Conservation (phyloP, 2,113 vertebrate genomes). For the Hystrix cristata region DNA sequence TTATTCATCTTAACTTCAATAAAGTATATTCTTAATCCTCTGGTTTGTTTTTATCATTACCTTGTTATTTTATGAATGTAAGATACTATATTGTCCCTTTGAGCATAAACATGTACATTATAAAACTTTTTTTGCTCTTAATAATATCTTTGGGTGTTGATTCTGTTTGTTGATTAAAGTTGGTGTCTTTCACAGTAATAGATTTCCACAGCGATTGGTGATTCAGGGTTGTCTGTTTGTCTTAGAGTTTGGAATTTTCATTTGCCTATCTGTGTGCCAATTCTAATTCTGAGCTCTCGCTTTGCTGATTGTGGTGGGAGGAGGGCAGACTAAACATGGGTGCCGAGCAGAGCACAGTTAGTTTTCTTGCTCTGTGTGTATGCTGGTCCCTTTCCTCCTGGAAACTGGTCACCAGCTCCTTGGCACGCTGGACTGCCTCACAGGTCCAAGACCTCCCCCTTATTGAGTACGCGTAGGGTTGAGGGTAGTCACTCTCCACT, state of each 20-base stretch:
- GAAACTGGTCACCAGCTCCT: not conserved
- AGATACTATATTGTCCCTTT: not conserved
- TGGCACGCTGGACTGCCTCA: not conserved
- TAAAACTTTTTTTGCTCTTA: not conserved
- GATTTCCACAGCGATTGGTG: not conserved
- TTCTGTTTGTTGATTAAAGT: not conserved
- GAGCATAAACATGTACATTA: not conserved
- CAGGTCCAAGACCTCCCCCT: not conserved
- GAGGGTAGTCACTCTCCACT: not conserved
- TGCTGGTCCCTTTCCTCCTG: not conserved
- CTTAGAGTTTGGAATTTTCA: not conserved
- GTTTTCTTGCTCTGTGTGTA: not conserved
- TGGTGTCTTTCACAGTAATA: not conserved
- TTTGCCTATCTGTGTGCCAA: not conserved
- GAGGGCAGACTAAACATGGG: not conserved
- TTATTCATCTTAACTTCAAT: not conserved
- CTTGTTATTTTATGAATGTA: conserved; percentile 6
- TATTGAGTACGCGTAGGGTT: not conserved
- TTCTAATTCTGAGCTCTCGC: not conserved
- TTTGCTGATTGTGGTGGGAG: not conserved
- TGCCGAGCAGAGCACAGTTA: not conserved
- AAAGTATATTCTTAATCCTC: conserved; percentile 17
- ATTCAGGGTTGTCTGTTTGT: not conserved
- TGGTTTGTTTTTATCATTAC: conserved; percentile 40
- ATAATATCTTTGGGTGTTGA: not conserved